These are phyloP conservation scores for Bombus sibiricus DNA, from an alignment of 1,140 invertebrate genomes.

Conservation along the genomic window DNA sequence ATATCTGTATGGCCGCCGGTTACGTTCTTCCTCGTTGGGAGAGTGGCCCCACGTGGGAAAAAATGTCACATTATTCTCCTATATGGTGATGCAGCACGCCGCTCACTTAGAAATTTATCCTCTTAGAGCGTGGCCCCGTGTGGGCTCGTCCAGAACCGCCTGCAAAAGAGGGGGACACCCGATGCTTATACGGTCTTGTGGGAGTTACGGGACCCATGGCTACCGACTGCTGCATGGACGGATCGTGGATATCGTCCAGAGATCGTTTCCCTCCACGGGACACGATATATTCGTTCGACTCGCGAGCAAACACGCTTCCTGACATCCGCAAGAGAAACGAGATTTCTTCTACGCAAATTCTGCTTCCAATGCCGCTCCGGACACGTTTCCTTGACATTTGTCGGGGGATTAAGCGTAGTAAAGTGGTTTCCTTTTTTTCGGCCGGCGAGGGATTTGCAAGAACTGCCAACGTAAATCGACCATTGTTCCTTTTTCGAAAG, in stretches of 20 bases:
- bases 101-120: slow-evolving; percentile 76
- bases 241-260: slow-evolving; percentile 38
- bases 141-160: slow-evolving; percentile 30
- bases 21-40: slow-evolving; percentile 64
- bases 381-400: slow-evolving; percentile 23
- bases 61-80: slow-evolving; percentile 80
- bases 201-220: slow-evolving; percentile 63
- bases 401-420: slow-evolving; percentile 38
- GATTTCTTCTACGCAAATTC: slow-evolving; percentile 9
- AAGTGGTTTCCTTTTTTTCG: neutral
- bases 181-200: slow-evolving; percentile 69
- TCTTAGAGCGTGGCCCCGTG: slow-evolving; percentile 36
- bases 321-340: slow-evolving; percentile 19
- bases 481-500: neutral
- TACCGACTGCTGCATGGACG: slow-evolving; percentile 39
- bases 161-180: neutral
- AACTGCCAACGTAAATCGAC: slow-evolving; percentile 19
- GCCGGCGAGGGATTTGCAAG: slow-evolving; percentile 4
- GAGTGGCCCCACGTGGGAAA: slow-evolving; percentile 57
- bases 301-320: slow-evolving; percentile 38
- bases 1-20: slow-evolving; percentile 70
- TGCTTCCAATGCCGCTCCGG: neutral
- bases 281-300: slow-evolving; percentile 55
- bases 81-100: slow-evolving; percentile 76
- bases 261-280: slow-evolving; percentile 43